phyloP scores from a whole-genome alignment of 1,140 invertebrate species.

The Pachypeltis micranthus region DNA sequence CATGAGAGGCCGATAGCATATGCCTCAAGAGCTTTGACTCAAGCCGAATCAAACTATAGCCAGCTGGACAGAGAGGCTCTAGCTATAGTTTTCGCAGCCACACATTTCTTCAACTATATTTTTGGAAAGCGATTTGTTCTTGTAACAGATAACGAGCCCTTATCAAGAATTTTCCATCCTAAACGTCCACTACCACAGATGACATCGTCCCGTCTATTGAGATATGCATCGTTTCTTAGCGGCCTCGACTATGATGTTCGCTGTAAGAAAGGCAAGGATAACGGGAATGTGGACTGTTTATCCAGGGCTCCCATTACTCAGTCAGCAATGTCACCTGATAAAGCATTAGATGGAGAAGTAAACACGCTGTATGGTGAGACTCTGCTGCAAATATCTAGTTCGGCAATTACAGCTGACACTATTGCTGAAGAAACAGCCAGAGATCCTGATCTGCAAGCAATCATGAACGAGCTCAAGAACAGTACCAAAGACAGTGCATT shows the following conservation, averaged over 20 bases:
- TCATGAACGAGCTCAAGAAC: background rate
- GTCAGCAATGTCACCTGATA: constrained; percentile 19
- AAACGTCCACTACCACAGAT: constrained; percentile 29
- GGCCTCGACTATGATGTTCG: constrained; percentile 32
- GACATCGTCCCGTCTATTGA: constrained; percentile 30
- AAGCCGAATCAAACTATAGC: constrained; percentile 36
- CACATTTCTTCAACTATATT: constrained; percentile 2
- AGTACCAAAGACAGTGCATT: constrained; percentile 4
- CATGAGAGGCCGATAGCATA: constrained; percentile 34
- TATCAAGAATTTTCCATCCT: constrained; percentile 18
- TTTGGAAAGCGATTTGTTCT: constrained; percentile 5
- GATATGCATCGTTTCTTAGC: constrained; percentile 32
- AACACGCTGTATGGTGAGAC: background rate
- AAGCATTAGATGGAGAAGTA: constrained; percentile 12
- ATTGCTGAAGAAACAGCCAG: constrained; percentile 10
- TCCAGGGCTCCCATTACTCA: background rate
- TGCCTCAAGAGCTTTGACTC: constrained; percentile 35
- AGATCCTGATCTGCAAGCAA: constrained; percentile 9
- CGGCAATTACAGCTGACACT: background rate
- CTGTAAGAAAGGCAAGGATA: constrained; percentile 26
- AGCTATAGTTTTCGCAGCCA: constrained; percentile 35
- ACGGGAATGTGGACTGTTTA: constrained; percentile 30
- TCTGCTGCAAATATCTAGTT: background rate
- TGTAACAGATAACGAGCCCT: background rate
- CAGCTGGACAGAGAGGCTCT: constrained; percentile 39